Evolutionary conservation across 1,140 invertebrate species (phyloP).

Genomic region (Atta texana): DNA sequence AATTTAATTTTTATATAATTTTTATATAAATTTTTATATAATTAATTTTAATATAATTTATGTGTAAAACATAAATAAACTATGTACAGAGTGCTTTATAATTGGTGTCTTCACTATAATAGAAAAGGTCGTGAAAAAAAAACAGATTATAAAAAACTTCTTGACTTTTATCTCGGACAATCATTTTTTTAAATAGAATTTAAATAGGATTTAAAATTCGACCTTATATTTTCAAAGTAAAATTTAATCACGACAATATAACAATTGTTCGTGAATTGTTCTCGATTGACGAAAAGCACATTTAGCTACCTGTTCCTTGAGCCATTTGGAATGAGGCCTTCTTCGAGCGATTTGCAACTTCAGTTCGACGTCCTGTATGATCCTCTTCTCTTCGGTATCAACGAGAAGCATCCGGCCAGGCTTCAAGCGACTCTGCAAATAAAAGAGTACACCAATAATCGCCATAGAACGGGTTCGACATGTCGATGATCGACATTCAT

Average conservation of each 20-base stretch:
- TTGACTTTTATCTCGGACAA: neutral
- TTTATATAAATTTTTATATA: neutral
- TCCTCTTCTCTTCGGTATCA: constrained; percentile 95
- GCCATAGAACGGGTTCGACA: constrained; percentile 64
- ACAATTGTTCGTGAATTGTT: neutral
- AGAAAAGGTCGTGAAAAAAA: neutral
- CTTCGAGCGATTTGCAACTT: constrained; percentile 95
- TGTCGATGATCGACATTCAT: constrained; percentile 76
- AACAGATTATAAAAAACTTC: neutral
- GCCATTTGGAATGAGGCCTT: constrained; percentile 96
- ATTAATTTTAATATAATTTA: neutral
- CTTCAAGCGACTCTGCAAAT: constrained; percentile 96
- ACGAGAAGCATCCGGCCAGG: constrained; percentile 99
- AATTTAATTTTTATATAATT: neutral
- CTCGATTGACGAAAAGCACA: neutral
- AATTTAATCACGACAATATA: neutral
- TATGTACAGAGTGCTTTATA: neutral
- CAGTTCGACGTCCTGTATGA: constrained; percentile 97
- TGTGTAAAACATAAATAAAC: neutral
- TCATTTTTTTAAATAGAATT: neutral
- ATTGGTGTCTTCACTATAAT: neutral
- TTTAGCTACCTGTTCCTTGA: constrained; percentile 93
- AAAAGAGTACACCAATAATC: constrained; percentile 79
- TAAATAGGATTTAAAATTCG: neutral
- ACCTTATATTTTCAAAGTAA: neutral